Base-by-base conservation (phyloP, 2,113 vertebrate species). In the Chaenocephalus aceratus region DNA sequence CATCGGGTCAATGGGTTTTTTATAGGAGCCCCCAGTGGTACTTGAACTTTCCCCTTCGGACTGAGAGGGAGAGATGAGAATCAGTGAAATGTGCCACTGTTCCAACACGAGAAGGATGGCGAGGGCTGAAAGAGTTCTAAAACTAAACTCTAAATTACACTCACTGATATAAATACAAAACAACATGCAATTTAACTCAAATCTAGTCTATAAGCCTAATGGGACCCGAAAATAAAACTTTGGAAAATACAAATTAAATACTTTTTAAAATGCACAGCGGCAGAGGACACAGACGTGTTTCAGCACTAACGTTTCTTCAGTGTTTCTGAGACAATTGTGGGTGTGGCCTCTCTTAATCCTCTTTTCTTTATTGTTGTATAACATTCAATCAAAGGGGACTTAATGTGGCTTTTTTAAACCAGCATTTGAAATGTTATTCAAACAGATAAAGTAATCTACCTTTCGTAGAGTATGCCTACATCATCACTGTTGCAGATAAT, bases 11-110 rank as follows among this genome's bases (percentile, higher is more conserved):
- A 46, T 74, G 23, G 44, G 12, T 68, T 66, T 14, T 1, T 73
- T 44, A 18, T 18, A 77, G 54, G 14, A 41, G 44, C 46, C 51
- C 44, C 63, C 52, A 1, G 0, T 46, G 48, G 10, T 41, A 36
- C 41, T 82, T 88, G 51, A 84, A n/a, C 86, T 79, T 83, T 86
- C 49, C 83, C 77, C 82, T 78, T 61, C 15, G 1, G 53, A 53
- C 59, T 15, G 73, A 67, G 63, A 48, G 9, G 63, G 60, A 23
- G 6, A 21, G 4, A 75, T 60, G 66, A 51, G 46, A 34, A 10
- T 8, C 45, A 9, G 12, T 48, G 21, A 80, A 60, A 79, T 14
- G 60, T 54, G 13, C 68, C 49, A 67, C 54, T 77, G 79, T 87
- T 80, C 26, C 52, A 8, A 26, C 60, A 63, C 21, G 63, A 66